phyloP scores from a whole-genome alignment of 2,888 invertebrate species.

The Cephus runcator region DNA sequence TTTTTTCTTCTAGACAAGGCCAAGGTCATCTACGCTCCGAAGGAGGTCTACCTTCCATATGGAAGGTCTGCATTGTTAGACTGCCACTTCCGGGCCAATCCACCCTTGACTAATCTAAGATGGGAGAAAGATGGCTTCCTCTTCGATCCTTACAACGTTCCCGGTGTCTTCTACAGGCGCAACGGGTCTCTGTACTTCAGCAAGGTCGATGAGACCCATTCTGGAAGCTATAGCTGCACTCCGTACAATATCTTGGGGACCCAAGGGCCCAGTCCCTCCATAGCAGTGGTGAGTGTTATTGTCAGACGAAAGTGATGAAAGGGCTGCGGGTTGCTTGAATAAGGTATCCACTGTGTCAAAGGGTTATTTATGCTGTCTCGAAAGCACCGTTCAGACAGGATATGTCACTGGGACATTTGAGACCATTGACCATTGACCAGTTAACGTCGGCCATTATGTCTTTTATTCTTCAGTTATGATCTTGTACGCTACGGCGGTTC shows the following conservation, averaged over 20 bases:
- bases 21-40: slow-evolving; percentile 88
- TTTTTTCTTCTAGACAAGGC: slow-evolving; percentile 79
- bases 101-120: slow-evolving; percentile 85
- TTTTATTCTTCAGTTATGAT: slow-evolving; percentile 50
- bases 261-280: slow-evolving; percentile 84
- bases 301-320: not conserved
- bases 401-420: slow-evolving; percentile 12
- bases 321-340: not conserved
- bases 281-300: slow-evolving; percentile 72
- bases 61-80: slow-evolving; percentile 86
- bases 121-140: slow-evolving; percentile 95
- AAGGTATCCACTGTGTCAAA: not conserved
- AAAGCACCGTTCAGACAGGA: not conserved
- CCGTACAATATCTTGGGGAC: slow-evolving; percentile 91
- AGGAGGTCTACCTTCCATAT: slow-evolving; percentile 84
- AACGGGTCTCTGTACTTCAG: slow-evolving; percentile 88
- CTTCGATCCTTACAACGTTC: slow-evolving; percentile 90
- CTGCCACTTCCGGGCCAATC: slow-evolving; percentile 93
- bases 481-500: slow-evolving; percentile 14
- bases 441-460: slow-evolving; percentile 37
- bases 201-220: slow-evolving; percentile 86
- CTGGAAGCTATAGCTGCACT: slow-evolving; percentile 90
- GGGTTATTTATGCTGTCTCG: not conserved
- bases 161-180: slow-evolving; percentile 83
- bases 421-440: slow-evolving; percentile 43